Evolutionary conservation across 2,113 vertebrate species (phyloP).

Genomic region (Gymnocephalus cernua): DNA sequence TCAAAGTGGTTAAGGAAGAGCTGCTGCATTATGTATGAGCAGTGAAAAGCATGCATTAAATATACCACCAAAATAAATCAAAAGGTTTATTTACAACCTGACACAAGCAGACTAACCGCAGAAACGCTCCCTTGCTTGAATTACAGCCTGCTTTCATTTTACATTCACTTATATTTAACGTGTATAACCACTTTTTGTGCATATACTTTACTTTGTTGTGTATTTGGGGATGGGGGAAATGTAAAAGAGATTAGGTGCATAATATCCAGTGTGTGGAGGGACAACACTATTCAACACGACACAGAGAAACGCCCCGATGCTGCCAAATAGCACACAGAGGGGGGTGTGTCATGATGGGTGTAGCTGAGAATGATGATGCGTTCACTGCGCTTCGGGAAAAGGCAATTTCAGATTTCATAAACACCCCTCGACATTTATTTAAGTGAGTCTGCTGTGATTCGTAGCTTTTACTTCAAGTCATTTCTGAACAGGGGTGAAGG

Average conservation of each 20-base stretch:
- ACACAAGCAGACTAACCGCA: not conserved
- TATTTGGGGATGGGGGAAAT: not conserved
- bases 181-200: not conserved
- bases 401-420: accelerated
- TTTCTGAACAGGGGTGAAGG: not conserved
- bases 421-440: not conserved
- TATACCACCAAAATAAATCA: slow-evolving; percentile 22
- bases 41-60: slow-evolving; percentile 9
- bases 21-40: slow-evolving; percentile 28
- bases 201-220: not conserved
- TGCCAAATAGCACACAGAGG: slow-evolving; percentile 51
- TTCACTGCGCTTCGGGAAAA: slow-evolving; percentile 51
- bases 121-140: not conserved
- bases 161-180: too few species aligned
- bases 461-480: not conserved
- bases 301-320: slow-evolving; percentile 57
- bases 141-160: not conserved
- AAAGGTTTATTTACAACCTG: slow-evolving; percentile 1
- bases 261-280: not conserved
- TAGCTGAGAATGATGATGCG: slow-evolving; percentile 19
- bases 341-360: slow-evolving; percentile 72
- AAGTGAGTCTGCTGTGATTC: too few species aligned
- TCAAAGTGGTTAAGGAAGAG: not conserved
- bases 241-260: slow-evolving; percentile 3
- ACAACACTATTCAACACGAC: slow-evolving; percentile 31